Conservation (phyloP, 2,888 invertebrate genomes). For the Lymantria monacha region DNA sequence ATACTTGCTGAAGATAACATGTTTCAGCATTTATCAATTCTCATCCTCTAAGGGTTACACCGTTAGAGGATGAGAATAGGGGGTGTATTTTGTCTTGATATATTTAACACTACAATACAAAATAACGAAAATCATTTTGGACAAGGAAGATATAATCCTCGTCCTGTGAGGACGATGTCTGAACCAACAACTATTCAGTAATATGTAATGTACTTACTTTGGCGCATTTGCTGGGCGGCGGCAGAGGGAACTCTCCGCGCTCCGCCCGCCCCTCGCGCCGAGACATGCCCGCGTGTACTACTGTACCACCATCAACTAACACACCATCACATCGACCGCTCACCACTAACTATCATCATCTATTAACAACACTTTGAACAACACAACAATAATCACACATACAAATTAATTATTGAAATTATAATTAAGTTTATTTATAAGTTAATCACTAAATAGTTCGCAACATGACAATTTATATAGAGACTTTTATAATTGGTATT, state of each 20-base stretch:
- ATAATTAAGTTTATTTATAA: background rate
- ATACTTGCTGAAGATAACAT: too few relatives aligned
- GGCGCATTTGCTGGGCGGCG: conserved; percentile 74
- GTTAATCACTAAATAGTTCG: background rate
- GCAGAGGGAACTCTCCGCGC: conserved; percentile 52
- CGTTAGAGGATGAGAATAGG: too few relatives aligned
- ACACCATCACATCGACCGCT: background rate
- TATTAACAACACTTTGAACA: background rate
- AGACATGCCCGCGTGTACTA: conserved; percentile 47
- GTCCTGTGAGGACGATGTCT: too few relatives aligned
- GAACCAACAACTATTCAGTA: too few relatives aligned
- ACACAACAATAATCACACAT: background rate
- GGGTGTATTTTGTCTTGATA: too few relatives aligned
- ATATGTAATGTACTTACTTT: conserved; percentile 50
- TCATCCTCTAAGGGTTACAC: too few relatives aligned
- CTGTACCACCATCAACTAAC: conserved; percentile 1
- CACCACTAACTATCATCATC: background rate
- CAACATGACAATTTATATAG: background rate
- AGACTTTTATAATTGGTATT: background rate
- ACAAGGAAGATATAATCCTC: too few relatives aligned
- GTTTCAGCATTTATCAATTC: too few relatives aligned
- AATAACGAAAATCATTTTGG: too few relatives aligned
- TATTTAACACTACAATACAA: too few relatives aligned
- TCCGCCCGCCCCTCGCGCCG: conserved; percentile 53
- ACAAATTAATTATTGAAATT: background rate